Base-by-base conservation (phyloP, 2,888 invertebrate genomes). In the Drosophila peninsularis region DNA sequence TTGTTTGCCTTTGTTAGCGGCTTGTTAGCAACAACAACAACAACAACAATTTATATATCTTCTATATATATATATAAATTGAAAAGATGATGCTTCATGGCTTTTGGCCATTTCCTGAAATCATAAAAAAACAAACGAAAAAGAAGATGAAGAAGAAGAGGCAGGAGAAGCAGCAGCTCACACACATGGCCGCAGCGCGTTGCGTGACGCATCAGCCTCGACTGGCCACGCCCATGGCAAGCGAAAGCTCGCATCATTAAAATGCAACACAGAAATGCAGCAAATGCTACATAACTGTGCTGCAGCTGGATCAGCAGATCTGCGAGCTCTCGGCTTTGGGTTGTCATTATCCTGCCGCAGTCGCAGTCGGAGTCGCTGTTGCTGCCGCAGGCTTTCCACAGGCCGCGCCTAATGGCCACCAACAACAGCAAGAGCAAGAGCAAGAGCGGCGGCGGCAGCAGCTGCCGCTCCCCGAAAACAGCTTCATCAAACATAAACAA, bases 51-150 rank as follows among this genome's bases (percentile, higher is more conserved):
- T 30, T 6, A 19, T 39, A 34, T n/a, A 37, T 41, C 36, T 32
- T 34, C 0, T 50, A 32, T 50, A 27, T 63, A 13, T 39, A 24
- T 24, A 50, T 62, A 67, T 50, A 71, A 75, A 77, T 71, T 64
- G 52, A 73, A 84, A 81, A 89, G 78, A 78, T 82, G 78, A 80
- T 79, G 71, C 79, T 80, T 83, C 83, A 80, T 83, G 83, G 82
- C 78, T 89, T 76, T 78, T 79, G 79, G 79, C 80, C 85, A 87
- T 89, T 83, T 89, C 90, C 89, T 85, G 75, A 80, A 80, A 75
- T 74, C 85, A 84, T 89, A 85, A 82, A 81, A 80, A 65, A 62
- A 14, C 42, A 42, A 36, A 36, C 21, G 7, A 52, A 52, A n/a
- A 17, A 37, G n/a, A 27, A 52, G n/a, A 45, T 52, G 67, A 55